Conservation (phyloP, 2,113 vertebrate genomes). For the Geothlypis trichas region DNA sequence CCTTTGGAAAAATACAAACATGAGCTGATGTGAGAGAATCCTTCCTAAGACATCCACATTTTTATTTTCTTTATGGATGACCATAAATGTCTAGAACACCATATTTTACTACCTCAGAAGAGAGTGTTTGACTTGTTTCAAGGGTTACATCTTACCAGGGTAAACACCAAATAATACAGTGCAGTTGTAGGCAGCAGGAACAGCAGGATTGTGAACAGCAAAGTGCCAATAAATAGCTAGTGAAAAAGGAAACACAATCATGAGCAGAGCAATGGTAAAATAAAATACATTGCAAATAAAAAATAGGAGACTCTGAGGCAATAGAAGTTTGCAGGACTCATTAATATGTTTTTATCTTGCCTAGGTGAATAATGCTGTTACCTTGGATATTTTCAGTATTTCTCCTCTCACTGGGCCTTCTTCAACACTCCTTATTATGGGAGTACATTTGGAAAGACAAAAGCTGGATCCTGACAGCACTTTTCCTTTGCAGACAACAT, state of each 20-base stretch:
- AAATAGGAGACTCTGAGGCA: background rate
- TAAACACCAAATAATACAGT: slow-evolving; percentile 97
- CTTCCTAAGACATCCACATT: background rate
- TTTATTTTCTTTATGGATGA: background rate
- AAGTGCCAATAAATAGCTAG: slow-evolving; percentile 93
- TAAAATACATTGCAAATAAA: background rate
- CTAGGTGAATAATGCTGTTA: background rate
- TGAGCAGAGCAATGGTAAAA: background rate
- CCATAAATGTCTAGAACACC: background rate
- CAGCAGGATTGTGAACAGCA: slow-evolving; percentile 93
- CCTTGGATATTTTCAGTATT: background rate
- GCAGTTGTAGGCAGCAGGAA: slow-evolving; percentile 95
- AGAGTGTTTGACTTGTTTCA: background rate
- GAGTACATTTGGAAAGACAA: background rate
- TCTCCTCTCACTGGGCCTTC: background rate
- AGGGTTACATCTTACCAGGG: slow-evolving; percentile 81
- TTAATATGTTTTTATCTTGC: background rate
- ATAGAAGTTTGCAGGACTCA: background rate
- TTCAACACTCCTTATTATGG: background rate
- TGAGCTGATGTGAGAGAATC: background rate
- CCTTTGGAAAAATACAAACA: background rate
- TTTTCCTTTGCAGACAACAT: background rate
- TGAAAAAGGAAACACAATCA: slow-evolving; percentile 3
- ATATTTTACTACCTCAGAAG: background rate
- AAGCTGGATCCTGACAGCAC: background rate